These are phyloP conservation scores for Sturmia bella DNA, from an alignment of 2,888 invertebrate genomes.

Conservation along the genomic window DNA sequence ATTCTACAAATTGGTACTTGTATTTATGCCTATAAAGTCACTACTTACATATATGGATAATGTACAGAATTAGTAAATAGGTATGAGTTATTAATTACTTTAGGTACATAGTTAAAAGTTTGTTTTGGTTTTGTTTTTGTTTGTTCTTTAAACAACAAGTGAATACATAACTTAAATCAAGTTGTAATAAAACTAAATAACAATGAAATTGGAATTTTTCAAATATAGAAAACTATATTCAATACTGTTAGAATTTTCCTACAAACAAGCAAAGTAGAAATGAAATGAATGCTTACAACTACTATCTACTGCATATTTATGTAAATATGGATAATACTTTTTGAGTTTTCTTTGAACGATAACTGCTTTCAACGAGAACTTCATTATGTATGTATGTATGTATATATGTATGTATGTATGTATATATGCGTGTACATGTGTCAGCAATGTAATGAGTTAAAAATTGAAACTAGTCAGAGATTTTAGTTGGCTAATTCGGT, in stretches of 20 bases:
- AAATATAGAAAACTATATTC: slow-evolving; percentile 39
- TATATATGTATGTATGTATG: not conserved
- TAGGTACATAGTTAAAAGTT: slow-evolving; percentile 76
- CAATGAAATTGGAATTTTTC: slow-evolving; percentile 62
- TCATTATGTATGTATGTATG: slow-evolving; percentile 2
- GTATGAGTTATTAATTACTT: slow-evolving; percentile 49
- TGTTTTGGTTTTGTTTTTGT: slow-evolving; percentile 56
- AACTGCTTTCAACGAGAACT: slow-evolving; percentile 28
- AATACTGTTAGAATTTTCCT: slow-evolving; percentile 48
- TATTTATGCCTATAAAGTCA: slow-evolving; percentile 35
- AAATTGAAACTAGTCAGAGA: slow-evolving; percentile 44
- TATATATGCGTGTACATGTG: not conserved
- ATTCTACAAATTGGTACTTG: too few species aligned
- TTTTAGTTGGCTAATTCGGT: slow-evolving; percentile 58
- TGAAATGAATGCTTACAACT: slow-evolving; percentile 32
- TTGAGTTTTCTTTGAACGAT: slow-evolving; percentile 35
- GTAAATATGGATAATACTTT: slow-evolving; percentile 43
- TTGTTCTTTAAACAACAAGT: slow-evolving; percentile 64
- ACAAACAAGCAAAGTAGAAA: not conserved
- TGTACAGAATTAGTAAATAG: not conserved
- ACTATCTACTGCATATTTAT: slow-evolving; percentile 44
- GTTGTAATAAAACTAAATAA: slow-evolving; percentile 73
- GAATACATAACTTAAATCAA: slow-evolving; percentile 55
- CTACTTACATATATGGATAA: slow-evolving; percentile 71
- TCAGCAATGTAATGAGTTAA: slow-evolving; percentile 31